Percentiles rank a stretch among this genome's conserved stretches.
Conservation (phyloP, 1,140 invertebrate genomes). For the Achatina immaculata region DNA sequence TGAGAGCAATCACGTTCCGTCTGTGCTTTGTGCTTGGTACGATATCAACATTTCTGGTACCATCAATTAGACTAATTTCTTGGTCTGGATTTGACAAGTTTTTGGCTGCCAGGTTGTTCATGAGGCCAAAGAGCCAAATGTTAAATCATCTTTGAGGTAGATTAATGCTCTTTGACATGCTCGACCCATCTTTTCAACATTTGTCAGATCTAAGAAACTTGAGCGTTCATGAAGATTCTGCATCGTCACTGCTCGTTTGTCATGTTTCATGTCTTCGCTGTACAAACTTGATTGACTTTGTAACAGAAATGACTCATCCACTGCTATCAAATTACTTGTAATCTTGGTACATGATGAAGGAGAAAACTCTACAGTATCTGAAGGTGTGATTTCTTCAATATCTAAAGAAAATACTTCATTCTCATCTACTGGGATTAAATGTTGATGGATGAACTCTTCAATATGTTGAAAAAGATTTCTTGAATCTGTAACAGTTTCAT, state of each 20-base stretch:
- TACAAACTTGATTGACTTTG: not conserved
- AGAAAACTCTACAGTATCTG: not conserved
- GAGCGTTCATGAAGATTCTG: slow-evolving; percentile 22
- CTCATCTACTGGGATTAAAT: not conserved
- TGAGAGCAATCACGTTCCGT: slow-evolving; percentile 52
- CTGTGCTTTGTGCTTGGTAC: slow-evolving; percentile 44
- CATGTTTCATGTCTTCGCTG: not conserved
- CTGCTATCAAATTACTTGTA: slow-evolving; percentile 1
- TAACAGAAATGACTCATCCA: slow-evolving; percentile 9
- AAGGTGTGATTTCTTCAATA: not conserved
- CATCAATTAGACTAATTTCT: not conserved
- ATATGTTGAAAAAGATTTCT: not conserved
- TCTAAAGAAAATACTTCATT: not conserved
- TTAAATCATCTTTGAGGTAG: slow-evolving; percentile 40
- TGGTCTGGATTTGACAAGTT: not conserved
- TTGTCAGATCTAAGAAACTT: slow-evolving; percentile 37
- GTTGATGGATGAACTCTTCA: not conserved
- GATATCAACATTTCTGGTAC: not conserved
- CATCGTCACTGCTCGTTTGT: slow-evolving; percentile 21
- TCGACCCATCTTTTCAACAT: slow-evolving; percentile 30
- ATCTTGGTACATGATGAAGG: not conserved
- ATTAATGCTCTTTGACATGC: slow-evolving; percentile 41
- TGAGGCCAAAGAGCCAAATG: slow-evolving; percentile 38
- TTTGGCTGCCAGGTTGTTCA: slow-evolving; percentile 3
- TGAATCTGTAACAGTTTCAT: not conserved